A percentile compares a stretch with the other conserved stretches of the same genome.
Evolutionary conservation across 2,888 invertebrate genomes (phyloP).

Genomic region (Baronia brevicornis): DNA sequence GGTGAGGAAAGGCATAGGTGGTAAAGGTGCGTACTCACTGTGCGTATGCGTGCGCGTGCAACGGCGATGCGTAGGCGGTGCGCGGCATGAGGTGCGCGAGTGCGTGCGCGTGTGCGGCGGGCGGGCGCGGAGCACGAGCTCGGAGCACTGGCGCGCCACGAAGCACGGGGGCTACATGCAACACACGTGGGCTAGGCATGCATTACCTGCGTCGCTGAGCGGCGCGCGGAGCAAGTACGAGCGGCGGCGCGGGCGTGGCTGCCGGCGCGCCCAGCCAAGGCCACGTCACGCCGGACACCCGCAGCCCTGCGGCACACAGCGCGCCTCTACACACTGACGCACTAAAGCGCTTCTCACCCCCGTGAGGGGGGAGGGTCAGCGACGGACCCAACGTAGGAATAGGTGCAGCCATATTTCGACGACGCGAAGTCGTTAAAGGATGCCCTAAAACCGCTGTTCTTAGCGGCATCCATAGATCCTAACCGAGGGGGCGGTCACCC

Average conservation of each 20-base stretch:
- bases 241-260: slow-evolving; percentile 78
- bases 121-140: slow-evolving; percentile 82
- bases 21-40: slow-evolving; percentile 87
- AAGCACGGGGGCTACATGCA: slow-evolving; percentile 83
- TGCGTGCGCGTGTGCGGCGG: slow-evolving; percentile 82
- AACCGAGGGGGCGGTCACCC: too few relatives aligned
- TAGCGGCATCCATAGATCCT: too few relatives aligned
- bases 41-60: slow-evolving; percentile 93
- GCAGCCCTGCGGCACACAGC: slow-evolving; percentile 80
- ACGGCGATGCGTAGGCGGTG: slow-evolving; percentile 83
- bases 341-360: slow-evolving; percentile 16
- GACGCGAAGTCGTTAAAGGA: too few relatives aligned
- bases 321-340: slow-evolving; percentile 47
- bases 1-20: slow-evolving; percentile 17
- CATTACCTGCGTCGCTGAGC: slow-evolving; percentile 84
- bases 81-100: slow-evolving; percentile 80
- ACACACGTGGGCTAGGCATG: slow-evolving; percentile 39
- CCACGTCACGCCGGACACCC: slow-evolving; percentile 85
- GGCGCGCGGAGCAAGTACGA: slow-evolving; percentile 83
- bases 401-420: too few relatives aligned
- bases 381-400: too few relatives aligned
- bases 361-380: too few relatives aligned
- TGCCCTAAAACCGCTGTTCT: too few relatives aligned
- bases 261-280: slow-evolving; percentile 82
- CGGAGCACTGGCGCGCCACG: slow-evolving; percentile 77